phyloP scores from a whole-genome alignment of 2,113 vertebrate species.

The Barnardius zonarius region DNA sequence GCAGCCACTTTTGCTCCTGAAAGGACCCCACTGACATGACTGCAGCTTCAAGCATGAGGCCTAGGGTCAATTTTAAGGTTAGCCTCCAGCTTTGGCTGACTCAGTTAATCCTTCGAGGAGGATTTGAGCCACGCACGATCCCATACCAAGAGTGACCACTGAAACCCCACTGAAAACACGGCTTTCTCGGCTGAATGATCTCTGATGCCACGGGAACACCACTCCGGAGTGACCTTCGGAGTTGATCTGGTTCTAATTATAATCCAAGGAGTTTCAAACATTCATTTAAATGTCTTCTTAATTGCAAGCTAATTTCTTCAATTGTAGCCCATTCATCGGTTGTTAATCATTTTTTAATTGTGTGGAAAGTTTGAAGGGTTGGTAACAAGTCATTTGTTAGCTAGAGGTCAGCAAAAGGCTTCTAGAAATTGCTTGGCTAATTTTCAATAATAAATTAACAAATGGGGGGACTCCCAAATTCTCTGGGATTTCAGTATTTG shows the following conservation, averaged over 20 bases:
- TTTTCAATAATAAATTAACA: slow-evolving; percentile 63
- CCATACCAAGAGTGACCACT: background rate
- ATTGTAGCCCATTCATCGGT: slow-evolving; percentile 64
- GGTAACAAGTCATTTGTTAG: slow-evolving; percentile 70
- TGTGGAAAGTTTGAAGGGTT: slow-evolving; percentile 70
- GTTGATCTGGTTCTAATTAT: slow-evolving; percentile 67
- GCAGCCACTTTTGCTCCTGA: background rate
- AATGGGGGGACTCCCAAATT: background rate
- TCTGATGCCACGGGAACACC: slow-evolving; percentile 18
- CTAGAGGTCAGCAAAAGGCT: slow-evolving; percentile 61
- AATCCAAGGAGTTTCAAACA: slow-evolving; percentile 61
- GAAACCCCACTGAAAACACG: background rate
- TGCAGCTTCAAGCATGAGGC: background rate
- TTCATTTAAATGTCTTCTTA: slow-evolving; percentile 67
- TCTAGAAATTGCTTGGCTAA: slow-evolving; percentile 62
- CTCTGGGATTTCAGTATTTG: background rate
- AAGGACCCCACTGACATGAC: background rate
- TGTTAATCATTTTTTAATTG: slow-evolving; percentile 73
- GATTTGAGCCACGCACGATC: background rate
- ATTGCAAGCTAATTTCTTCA: slow-evolving; percentile 68
- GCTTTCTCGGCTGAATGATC: slow-evolving; percentile 11
- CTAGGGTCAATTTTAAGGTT: background rate
- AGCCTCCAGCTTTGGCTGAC: background rate
- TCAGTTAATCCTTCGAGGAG: background rate
- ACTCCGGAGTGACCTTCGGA: slow-evolving; percentile 17